Conservation (phyloP, 1,140 invertebrate species). For the Sycophila sp. region DNA sequence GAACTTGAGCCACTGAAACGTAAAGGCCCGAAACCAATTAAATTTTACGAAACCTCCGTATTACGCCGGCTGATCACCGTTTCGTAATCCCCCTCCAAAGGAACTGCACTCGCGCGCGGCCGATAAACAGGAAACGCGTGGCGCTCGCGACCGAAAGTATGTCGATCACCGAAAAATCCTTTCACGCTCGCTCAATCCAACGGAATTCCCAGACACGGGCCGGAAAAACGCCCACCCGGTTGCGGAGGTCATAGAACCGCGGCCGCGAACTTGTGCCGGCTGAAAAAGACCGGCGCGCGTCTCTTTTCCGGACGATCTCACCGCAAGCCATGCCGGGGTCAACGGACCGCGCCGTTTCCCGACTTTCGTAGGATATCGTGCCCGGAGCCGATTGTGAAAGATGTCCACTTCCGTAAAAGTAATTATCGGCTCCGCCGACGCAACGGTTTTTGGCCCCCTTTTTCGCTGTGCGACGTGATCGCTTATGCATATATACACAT, state of each 20-base stretch:
- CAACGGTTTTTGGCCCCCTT: background rate
- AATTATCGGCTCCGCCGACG: background rate
- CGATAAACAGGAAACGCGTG: background rate
- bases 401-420: background rate
- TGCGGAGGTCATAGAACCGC: background rate
- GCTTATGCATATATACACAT: background rate
- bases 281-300: background rate
- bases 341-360: background rate
- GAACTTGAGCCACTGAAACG: too few species aligned
- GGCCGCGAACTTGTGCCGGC: background rate
- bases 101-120: background rate
- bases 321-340: background rate
- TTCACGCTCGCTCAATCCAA: background rate
- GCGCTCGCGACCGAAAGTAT: background rate
- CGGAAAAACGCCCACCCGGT: background rate
- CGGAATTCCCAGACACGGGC: background rate
- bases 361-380: background rate
- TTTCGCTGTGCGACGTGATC: background rate
- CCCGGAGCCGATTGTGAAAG: background rate
- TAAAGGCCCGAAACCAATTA: too few species aligned
- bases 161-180: background rate
- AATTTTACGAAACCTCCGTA: too few species aligned
- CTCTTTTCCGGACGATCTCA: background rate
- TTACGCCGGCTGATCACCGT: too few species aligned
- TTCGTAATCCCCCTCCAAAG: background rate